Conservation (phyloP, 2,888 invertebrate genomes). For the Drosophila buzzatii region DNA sequence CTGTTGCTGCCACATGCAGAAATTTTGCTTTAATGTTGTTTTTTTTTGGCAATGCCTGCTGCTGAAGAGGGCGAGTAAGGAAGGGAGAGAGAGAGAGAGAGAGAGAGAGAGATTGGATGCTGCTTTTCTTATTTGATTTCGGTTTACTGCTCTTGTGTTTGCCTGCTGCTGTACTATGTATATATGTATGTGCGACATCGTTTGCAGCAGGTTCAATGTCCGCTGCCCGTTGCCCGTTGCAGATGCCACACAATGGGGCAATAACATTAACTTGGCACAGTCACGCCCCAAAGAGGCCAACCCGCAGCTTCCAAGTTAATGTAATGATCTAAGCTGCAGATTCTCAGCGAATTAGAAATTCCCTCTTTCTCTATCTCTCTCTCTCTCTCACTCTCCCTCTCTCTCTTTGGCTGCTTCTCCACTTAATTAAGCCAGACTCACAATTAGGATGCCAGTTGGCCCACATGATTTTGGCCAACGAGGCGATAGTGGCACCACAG, state of each 20-base stretch:
- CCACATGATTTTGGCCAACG: constrained; percentile 52
- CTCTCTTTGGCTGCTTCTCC: constrained; percentile 1
- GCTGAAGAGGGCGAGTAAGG: background rate
- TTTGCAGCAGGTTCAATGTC: constrained; percentile 64
- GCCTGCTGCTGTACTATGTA: constrained; percentile 48
- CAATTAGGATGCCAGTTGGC: constrained; percentile 56
- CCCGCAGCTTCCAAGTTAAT: constrained; percentile 43
- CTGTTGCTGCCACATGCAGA: constrained; percentile 20
- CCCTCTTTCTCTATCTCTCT: background rate
- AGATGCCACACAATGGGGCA: constrained; percentile 60
- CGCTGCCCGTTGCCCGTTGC: constrained; percentile 45
- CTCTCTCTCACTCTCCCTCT: background rate
- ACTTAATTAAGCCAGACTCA: constrained; percentile 50
- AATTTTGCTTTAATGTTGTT: constrained; percentile 40
- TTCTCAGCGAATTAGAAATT: background rate
- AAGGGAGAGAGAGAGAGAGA: background rate
- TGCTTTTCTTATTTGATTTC: constrained; percentile 52
- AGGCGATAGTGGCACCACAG: constrained; percentile 38
- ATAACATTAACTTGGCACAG: constrained; percentile 39
- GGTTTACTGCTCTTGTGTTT: constrained; percentile 16
- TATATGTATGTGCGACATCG: constrained; percentile 52
- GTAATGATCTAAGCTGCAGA: constrained; percentile 23
- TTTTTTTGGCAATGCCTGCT: constrained; percentile 25
- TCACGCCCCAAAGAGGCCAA: constrained; percentile 49
- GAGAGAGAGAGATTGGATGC: constrained; percentile 1